phyloP scores from a whole-genome alignment of 2,888 invertebrate genomes.

The Zygogramma bicolorata region DNA sequence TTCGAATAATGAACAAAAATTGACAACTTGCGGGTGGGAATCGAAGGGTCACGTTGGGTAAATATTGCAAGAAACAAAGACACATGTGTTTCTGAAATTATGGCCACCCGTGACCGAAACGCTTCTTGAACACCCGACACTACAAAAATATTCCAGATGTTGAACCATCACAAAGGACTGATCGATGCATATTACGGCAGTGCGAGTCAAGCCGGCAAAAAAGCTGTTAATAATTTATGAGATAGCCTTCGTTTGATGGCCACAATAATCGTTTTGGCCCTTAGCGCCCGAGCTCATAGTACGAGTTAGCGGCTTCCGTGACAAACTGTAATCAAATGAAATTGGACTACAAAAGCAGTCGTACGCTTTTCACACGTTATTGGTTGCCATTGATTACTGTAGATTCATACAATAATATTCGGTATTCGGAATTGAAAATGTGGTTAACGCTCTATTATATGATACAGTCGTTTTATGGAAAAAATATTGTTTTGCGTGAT shows the following conservation, averaged over 20 bases:
- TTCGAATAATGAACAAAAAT: no score
- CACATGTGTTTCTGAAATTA: no score
- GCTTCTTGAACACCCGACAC: no score
- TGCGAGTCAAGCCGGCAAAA: background rate
- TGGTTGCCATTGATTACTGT: constrained; percentile 3
- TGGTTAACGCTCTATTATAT: no score
- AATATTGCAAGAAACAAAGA: no score
- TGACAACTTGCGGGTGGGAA: no score
- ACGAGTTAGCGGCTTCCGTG: background rate
- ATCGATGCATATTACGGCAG: constrained; percentile 9
- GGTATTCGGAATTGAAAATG: no score
- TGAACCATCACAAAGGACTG: background rate
- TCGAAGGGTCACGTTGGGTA: no score
- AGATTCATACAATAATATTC: background rate
- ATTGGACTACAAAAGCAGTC: constrained; percentile 5
- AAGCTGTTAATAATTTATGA: constrained; percentile 6
- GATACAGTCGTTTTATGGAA: no score
- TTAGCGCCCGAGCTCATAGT: background rate
- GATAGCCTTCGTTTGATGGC: constrained; percentile 6
- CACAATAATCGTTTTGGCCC: constrained; percentile 12
- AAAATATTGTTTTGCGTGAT: no score
- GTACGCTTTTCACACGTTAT: constrained; percentile 9
- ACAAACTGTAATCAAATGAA: constrained; percentile 9
- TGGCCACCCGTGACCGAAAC: no score
- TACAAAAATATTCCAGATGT: background rate